phyloP scores from a whole-genome alignment of 2,888 invertebrate genomes.

The Polyommatus icarus region DNA sequence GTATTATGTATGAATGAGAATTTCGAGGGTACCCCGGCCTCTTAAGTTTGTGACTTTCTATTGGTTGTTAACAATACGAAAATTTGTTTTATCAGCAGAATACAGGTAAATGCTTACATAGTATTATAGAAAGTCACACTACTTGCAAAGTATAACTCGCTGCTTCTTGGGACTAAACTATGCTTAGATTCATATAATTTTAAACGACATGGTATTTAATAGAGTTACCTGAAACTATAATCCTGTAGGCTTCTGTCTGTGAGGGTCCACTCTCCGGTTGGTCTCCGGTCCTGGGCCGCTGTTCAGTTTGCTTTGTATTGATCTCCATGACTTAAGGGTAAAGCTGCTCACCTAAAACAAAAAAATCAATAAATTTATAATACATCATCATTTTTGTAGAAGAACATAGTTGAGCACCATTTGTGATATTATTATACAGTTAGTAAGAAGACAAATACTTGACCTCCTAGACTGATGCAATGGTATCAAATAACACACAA shows the following conservation, averaged over 20 bases:
- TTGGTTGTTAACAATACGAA: too few species aligned
- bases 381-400: neutral
- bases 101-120: too few species aligned
- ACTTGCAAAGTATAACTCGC: too few species aligned
- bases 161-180: too few species aligned
- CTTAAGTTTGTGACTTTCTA: too few species aligned
- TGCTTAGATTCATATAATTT: too few species aligned
- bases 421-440: neutral
- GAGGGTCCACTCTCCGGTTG: neutral
- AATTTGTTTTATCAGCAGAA: too few species aligned
- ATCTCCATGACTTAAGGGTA: conserved; percentile 18
- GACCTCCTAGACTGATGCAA: neutral
- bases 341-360: conserved; percentile 14
- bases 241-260: neutral
- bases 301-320: neutral
- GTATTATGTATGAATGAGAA: too few species aligned
- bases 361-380: neutral
- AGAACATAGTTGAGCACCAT: neutral
- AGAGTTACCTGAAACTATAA: neutral
- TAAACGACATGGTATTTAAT: neutral
- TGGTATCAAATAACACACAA: neutral
- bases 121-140: too few species aligned
- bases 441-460: neutral
- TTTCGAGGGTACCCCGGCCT: too few species aligned
- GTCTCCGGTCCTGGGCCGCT: neutral